These are phyloP conservation scores for Lanistes nyassanus DNA, from an alignment of 1,140 invertebrate species.

Conservation along the genomic window DNA sequence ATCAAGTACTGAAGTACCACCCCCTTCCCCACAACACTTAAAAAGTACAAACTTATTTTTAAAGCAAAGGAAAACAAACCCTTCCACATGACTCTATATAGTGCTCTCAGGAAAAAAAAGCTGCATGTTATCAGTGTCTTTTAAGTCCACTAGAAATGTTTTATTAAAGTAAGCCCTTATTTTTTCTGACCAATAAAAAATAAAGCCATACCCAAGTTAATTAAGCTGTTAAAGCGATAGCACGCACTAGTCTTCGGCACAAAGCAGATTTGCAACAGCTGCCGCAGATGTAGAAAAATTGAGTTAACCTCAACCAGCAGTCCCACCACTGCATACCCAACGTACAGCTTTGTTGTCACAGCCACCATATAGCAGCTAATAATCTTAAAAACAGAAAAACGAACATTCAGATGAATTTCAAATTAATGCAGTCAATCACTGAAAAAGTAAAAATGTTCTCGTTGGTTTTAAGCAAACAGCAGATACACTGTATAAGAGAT, in stretches of 20 bases:
- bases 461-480: not conserved
- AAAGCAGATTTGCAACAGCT: conserved; percentile 55
- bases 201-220: conserved; percentile 69
- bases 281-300: conserved; percentile 60
- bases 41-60: no score
- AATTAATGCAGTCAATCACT: not conserved
- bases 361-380: conserved; percentile 41
- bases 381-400: conserved; percentile 10
- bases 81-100: no score
- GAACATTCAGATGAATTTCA: not conserved
- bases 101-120: no score
- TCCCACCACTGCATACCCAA: conserved; percentile 59
- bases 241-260: conserved; percentile 35
- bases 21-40: no score
- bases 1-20: no score
- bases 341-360: conserved; percentile 46
- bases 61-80: no score
- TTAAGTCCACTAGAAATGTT: no score
- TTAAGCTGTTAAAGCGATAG: conserved; percentile 60
- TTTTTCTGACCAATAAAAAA: no score
- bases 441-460: not conserved
- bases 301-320: conserved; percentile 61
- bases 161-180: no score
- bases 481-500: no score
- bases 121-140: no score